phyloP scores from a whole-genome alignment of 2,113 vertebrate genomes.

The Microcebus jonahi region DNA sequence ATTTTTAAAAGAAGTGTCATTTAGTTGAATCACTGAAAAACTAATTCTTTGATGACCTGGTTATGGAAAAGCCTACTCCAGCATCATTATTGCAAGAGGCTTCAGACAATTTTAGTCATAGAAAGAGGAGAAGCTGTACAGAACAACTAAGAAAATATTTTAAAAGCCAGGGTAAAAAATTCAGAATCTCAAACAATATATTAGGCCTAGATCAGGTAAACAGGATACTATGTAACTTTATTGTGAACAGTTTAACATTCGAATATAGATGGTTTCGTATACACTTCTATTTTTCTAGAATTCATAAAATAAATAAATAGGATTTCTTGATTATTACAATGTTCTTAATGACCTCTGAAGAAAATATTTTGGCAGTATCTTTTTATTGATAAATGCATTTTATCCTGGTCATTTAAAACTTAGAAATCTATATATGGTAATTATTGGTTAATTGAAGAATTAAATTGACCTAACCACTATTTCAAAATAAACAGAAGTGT shows the following conservation, averaged over 20 bases:
- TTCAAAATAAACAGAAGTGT: background rate
- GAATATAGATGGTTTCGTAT: background rate
- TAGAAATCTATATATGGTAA: background rate
- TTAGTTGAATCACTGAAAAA: conserved; percentile 10
- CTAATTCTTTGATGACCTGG: background rate
- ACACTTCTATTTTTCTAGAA: conserved; percentile 40
- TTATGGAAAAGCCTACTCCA: conserved; percentile 3
- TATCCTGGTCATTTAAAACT: conserved; percentile 18
- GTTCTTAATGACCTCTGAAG: conserved; percentile 18
- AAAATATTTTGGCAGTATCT: conserved; percentile 26
- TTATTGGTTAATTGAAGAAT: background rate
- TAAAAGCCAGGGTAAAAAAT: background rate
- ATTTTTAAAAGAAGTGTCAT: background rate
- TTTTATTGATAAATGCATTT: conserved; percentile 26
- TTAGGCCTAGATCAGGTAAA: background rate
- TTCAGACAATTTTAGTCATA: conserved; percentile 1
- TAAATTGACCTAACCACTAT: background rate
- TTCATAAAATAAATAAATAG: background rate
- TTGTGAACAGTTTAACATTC: conserved; percentile 9
- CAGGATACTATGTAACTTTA: background rate
- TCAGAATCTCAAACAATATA: background rate
- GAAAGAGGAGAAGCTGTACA: background rate
- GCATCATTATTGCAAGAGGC: background rate
- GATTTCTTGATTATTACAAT: background rate
- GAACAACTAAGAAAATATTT: background rate